phyloP scores from a whole-genome alignment of 2,888 invertebrate species.

The Glaucopsyche alexis region DNA sequence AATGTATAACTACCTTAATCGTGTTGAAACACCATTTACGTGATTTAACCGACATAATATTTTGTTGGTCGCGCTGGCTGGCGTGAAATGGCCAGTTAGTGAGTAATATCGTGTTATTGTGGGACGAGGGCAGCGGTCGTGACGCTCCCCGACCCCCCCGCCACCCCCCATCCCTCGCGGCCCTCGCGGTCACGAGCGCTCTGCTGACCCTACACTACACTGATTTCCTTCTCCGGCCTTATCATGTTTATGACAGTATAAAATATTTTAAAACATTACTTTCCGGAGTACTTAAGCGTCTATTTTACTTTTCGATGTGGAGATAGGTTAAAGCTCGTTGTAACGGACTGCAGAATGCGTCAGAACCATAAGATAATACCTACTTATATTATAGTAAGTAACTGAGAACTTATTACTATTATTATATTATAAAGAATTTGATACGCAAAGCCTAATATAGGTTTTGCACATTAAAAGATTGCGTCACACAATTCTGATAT shows the following conservation, averaged over 20 bases:
- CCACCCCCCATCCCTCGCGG: constrained; percentile 51
- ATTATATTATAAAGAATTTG: too few relatives aligned
- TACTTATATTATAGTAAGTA: too few relatives aligned
- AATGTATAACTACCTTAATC: constrained; percentile 37
- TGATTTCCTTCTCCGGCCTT: constrained; percentile 48
- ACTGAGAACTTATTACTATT: too few relatives aligned
- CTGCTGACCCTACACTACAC: constrained; percentile 65
- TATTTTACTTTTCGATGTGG: constrained; percentile 33
- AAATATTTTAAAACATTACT: constrained; percentile 43
- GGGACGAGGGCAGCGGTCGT: constrained; percentile 70
- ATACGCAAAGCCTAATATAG: too few relatives aligned
- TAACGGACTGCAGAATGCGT: background rate
- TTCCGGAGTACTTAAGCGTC: constrained; percentile 32
- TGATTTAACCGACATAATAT: constrained; percentile 47
- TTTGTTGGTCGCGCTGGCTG: constrained; percentile 55
- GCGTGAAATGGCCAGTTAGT: constrained; percentile 78
- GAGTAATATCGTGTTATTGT: constrained; percentile 76
- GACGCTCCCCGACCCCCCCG: constrained; percentile 57
- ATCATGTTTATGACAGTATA: constrained; percentile 41
- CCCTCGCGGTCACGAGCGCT: constrained; percentile 67
- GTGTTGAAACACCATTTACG: constrained; percentile 41
- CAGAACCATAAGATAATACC: too few relatives aligned
- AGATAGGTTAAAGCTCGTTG: background rate
- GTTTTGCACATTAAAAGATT: too few relatives aligned
- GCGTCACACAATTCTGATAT: too few relatives aligned